Percentiles rank a stretch among this genome's conserved stretches.
phyloP scores from a whole-genome alignment of 2,888 invertebrate genomes.

The Polydesmus complanatus region DNA sequence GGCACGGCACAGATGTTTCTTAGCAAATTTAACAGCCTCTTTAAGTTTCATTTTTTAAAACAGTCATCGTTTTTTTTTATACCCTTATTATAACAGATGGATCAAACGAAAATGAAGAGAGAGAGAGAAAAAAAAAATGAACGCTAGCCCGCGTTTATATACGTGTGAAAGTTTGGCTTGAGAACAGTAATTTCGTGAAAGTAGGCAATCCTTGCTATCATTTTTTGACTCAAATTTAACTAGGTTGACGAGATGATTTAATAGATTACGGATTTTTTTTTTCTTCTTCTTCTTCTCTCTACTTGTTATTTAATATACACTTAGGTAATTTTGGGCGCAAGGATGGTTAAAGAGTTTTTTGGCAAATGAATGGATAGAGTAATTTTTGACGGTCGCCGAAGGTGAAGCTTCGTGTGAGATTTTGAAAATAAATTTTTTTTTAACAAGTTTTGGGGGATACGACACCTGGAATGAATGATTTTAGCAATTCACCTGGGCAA shows the following conservation, averaged over 20 bases:
- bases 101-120: neutral
- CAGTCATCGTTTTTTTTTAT: conserved; percentile 1
- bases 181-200: neutral
- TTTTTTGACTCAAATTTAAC: neutral
- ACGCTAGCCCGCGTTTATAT: neutral
- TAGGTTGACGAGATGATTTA: conserved; percentile 11
- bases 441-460: no score
- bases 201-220: neutral
- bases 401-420: no score
- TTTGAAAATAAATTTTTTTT: no score
- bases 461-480: no score
- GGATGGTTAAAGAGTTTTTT: no score
- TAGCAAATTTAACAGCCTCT: conserved; percentile 10
- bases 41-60: conserved; percentile 4
- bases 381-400: no score
- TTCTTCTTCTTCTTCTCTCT: no score
- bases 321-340: no score
- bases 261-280: no score
- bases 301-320: neutral
- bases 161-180: neutral
- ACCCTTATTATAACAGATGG: conserved; percentile 2
- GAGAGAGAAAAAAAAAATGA: neutral
- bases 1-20: conserved; percentile 5
- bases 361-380: no score
- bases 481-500: no score